phyloP scores from a whole-genome alignment of 2,113 vertebrate species.

The Donacobius atricapilla region DNA sequence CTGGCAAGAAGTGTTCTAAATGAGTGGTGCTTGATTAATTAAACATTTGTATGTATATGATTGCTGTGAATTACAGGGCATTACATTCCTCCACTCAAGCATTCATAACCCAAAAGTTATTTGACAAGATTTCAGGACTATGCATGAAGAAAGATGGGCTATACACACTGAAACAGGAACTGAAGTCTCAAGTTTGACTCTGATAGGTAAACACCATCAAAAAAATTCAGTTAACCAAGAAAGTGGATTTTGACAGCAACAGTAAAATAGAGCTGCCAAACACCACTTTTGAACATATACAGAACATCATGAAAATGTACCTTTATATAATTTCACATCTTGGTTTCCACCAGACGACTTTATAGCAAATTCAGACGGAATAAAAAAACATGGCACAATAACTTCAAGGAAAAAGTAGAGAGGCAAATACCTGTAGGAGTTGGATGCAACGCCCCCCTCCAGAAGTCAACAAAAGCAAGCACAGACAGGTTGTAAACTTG shows the following conservation, averaged over 20 bases:
- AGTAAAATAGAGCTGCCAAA: background rate
- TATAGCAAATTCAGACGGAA: background rate
- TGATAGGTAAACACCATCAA: background rate
- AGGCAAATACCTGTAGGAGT: background rate
- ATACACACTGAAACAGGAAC: background rate
- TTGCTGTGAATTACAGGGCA: background rate
- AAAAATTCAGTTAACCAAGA: background rate
- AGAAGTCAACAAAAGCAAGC: background rate
- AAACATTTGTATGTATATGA: background rate
- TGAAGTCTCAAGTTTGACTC: background rate
- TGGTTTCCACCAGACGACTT: background rate
- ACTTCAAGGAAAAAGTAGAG: background rate
- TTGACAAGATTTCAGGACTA: background rate
- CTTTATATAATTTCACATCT: background rate
- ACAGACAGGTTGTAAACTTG: background rate
- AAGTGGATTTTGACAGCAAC: background rate
- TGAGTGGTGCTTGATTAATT: background rate
- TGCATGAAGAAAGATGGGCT: background rate
- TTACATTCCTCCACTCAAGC: background rate
- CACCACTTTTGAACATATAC: background rate
- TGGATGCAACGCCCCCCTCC: background rate
- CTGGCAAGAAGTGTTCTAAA: background rate
- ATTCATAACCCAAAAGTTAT: background rate
- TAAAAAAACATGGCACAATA: accelerated
- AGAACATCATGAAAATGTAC: background rate